Conservation (phyloP, 1,140 invertebrate species). For the Gonatopus flavifemur region DNA sequence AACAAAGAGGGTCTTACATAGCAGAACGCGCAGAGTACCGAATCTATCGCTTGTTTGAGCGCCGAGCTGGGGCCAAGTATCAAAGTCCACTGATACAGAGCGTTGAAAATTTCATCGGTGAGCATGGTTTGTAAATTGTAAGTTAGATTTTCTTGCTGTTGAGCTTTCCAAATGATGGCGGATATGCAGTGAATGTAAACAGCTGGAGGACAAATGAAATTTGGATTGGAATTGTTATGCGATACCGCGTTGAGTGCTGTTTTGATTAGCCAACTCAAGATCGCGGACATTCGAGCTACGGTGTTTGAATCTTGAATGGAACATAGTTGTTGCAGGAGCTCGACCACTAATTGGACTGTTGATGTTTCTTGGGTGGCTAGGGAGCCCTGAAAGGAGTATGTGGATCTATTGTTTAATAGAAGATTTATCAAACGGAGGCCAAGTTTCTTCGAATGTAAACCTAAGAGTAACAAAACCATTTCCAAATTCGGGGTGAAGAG, state of each 20-base stretch:
- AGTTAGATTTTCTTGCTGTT: slow-evolving; percentile 61
- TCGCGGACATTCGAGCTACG: slow-evolving; percentile 58
- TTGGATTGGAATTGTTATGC: slow-evolving; percentile 28
- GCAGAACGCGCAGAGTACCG: slow-evolving; percentile 81
- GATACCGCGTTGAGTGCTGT: slow-evolving; percentile 53
- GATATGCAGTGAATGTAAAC: slow-evolving; percentile 72
- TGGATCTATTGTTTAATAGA: slow-evolving; percentile 61
- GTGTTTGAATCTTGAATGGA: slow-evolving; percentile 59
- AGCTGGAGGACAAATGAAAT: slow-evolving; percentile 53
- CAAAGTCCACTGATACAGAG: slow-evolving; percentile 76
- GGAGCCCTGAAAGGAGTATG: slow-evolving; percentile 45
- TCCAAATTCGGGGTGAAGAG: slow-evolving; percentile 66
- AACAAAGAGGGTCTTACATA: slow-evolving; percentile 79
- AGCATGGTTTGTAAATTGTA: slow-evolving; percentile 69
- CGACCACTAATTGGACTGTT: slow-evolving; percentile 73
- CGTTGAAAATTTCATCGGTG: slow-evolving; percentile 70
- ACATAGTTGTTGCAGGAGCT: slow-evolving; percentile 77
- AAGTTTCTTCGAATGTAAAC: slow-evolving; percentile 63
- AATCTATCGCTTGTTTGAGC: slow-evolving; percentile 78
- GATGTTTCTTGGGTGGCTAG: slow-evolving; percentile 48
- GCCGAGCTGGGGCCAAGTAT: slow-evolving; percentile 66
- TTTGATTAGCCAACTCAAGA: slow-evolving; percentile 66
- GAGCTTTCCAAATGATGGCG: slow-evolving; percentile 79
- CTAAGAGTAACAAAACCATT: slow-evolving; percentile 65
- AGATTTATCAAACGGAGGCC: slow-evolving; percentile 63